A percentile compares a stretch with the other conserved stretches of the same genome.
Evolutionary conservation across 2,113 vertebrate genomes (phyloP).

Genomic region (Phalacrocorax aristotelis): DNA sequence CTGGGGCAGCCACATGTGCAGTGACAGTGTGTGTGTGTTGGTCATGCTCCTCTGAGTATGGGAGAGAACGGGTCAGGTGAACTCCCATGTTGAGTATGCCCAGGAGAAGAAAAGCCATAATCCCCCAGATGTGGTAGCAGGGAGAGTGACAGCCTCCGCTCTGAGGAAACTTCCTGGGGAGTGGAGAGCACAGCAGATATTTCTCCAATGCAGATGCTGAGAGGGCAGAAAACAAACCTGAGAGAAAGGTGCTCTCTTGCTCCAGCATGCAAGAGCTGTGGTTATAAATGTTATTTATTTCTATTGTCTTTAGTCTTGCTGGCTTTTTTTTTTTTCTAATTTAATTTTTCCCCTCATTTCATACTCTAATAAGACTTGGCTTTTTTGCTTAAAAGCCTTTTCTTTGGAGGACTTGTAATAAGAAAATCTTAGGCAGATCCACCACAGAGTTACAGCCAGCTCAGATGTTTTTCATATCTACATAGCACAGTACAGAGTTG

Average conservation of each 20-base stretch:
- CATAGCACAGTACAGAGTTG: fast-evolving
- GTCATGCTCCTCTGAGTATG: not conserved
- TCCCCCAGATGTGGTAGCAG: not conserved
- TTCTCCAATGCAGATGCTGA: not conserved
- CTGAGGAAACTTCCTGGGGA: not conserved
- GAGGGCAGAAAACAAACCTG: not conserved
- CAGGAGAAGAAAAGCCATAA: not conserved
- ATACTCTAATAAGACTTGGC: not conserved
- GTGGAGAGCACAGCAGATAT: not conserved
- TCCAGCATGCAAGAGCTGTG: not conserved
- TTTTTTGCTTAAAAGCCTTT: not conserved
- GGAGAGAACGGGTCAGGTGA: not conserved
- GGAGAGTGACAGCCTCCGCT: not conserved
- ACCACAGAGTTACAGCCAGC: not conserved
- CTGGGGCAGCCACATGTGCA: not conserved
- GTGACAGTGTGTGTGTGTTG: not conserved
- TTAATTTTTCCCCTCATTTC: not conserved
- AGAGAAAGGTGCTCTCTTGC: not conserved
- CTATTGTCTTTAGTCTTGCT: not conserved
- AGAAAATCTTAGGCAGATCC: not conserved
- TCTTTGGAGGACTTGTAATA: not conserved
- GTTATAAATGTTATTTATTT: not conserved
- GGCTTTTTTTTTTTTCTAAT: fast-evolving
- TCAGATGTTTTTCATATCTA: not conserved
- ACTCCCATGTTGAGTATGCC: not conserved